Percentiles rank a stretch among this genome's conserved stretches.
phyloP scores from a whole-genome alignment of 2,113 vertebrate species.

The Conger conger region DNA sequence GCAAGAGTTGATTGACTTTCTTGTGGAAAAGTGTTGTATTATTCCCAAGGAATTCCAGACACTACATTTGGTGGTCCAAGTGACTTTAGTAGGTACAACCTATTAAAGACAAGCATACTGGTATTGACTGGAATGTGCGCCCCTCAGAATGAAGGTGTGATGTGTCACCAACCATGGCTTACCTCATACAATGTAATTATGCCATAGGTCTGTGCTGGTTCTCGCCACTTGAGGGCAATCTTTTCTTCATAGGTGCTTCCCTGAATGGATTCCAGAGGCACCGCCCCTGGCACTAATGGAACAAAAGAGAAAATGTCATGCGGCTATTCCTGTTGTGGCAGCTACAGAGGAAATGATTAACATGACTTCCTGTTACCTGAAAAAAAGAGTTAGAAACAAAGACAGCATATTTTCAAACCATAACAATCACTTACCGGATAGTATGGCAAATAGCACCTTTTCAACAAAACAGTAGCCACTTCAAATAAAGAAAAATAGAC shows the following conservation, averaged over 20 bases:
- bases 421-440: neutral
- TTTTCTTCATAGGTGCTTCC: slow-evolving; percentile 93
- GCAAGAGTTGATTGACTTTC: no score
- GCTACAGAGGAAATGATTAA: neutral
- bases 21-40: no score
- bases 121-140: no score
- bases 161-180: slow-evolving; percentile 29
- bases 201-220: slow-evolving; percentile 88
- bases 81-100: neutral
- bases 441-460: neutral
- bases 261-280: slow-evolving; percentile 86
- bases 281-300: slow-evolving; percentile 80
- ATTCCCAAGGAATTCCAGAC: no score
- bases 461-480: neutral
- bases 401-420: neutral
- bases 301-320: neutral
- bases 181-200: slow-evolving; percentile 95
- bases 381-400: neutral
- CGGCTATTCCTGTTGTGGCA: neutral
- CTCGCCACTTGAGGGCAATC: slow-evolving; percentile 90
- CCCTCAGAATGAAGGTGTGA: no score
- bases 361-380: neutral
- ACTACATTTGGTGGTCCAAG: no score
- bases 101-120: neutral
- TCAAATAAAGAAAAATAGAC: neutral